Evolutionary conservation across 2,888 invertebrate species (phyloP).

Genomic region (Ectemnius lituratus): DNA sequence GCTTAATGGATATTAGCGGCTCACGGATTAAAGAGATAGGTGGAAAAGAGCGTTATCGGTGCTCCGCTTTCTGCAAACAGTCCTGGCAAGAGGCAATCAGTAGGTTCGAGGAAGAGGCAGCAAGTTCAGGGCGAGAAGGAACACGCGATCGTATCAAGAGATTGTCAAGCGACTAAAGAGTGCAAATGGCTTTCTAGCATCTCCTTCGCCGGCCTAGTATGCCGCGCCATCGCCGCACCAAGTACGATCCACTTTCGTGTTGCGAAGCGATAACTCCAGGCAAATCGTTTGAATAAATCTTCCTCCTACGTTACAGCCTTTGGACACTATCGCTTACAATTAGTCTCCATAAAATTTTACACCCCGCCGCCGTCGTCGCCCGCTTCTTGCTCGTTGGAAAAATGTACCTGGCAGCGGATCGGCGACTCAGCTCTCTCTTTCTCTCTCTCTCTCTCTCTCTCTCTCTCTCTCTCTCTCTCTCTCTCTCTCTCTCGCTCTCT

Average conservation of each 20-base stretch:
- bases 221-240: conserved; percentile 9
- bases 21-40: conserved; percentile 1
- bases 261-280: conserved; percentile 53
- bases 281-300: conserved; percentile 56
- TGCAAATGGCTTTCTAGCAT: conserved; percentile 48
- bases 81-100: conserved; percentile 35
- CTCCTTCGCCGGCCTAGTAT: conserved; percentile 18
- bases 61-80: conserved; percentile 6
- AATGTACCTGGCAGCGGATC: background rate
- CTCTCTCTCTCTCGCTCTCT: too few species aligned
- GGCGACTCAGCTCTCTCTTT: background rate
- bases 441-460: too few species aligned
- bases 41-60: conserved; percentile 4
- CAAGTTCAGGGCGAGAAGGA: conserved; percentile 2
- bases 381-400: background rate
- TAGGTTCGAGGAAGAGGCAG: conserved; percentile 9
- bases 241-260: conserved; percentile 56
- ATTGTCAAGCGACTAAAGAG: conserved; percentile 52
- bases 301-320: conserved; percentile 36
- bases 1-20: conserved; percentile 11
- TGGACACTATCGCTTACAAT: conserved; percentile 59
- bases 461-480: too few species aligned
- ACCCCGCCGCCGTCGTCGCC: conserved; percentile 15
- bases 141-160: conserved; percentile 40
- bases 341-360: conserved; percentile 52